These are phyloP conservation scores for Oceanites oceanicus DNA, from an alignment of 2,113 vertebrate species.

Conservation along the genomic window DNA sequence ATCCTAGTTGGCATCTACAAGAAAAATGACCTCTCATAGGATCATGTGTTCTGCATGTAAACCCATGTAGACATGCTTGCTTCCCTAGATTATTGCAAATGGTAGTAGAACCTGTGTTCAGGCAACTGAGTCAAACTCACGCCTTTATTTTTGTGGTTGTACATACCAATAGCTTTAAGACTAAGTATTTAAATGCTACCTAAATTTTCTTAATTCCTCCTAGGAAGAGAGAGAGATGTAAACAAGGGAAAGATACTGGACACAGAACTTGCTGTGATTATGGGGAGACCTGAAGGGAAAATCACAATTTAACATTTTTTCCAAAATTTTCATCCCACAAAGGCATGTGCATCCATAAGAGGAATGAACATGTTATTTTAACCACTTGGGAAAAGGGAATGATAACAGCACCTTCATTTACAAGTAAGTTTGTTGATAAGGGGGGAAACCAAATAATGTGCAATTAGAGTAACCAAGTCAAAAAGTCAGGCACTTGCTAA, in stretches of 20 bases:
- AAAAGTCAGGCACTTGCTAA: not conserved
- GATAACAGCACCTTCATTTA: not conserved
- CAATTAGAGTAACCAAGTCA: not conserved
- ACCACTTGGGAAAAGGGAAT: not conserved
- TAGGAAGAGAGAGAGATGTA: not conserved
- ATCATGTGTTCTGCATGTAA: not conserved
- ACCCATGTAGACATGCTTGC: rapidly evolving
- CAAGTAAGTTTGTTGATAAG: not conserved
- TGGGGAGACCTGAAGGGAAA: not conserved
- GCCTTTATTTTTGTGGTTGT: not conserved
- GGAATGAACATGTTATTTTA: not conserved
- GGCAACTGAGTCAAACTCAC: not conserved
- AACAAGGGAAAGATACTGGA: not conserved
- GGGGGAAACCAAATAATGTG: rapidly evolving
- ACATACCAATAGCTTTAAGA: not conserved
- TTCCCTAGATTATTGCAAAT: not conserved
- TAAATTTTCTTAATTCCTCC: not conserved
- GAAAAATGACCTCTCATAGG: not conserved
- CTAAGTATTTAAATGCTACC: not conserved
- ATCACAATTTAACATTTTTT: not conserved
- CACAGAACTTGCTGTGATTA: not conserved
- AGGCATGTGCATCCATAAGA: not conserved
- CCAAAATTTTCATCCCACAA: not conserved
- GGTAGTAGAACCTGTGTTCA: not conserved
- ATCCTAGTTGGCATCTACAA: not conserved